Base-by-base conservation (phyloP, 2,113 vertebrate species). In the Trematocara zebra region DNA sequence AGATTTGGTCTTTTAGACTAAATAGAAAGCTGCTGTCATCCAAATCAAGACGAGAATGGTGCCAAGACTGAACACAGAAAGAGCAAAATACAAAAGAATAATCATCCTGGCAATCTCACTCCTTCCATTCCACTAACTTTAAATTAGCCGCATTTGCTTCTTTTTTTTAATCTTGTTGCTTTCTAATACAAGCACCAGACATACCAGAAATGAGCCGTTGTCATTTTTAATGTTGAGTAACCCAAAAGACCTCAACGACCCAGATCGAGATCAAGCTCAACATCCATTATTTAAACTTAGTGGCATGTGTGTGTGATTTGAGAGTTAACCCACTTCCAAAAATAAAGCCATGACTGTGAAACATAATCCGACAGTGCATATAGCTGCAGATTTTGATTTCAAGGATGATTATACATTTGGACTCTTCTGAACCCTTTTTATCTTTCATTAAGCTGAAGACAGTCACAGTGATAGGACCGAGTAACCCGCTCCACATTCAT, bases 261-360 rank as follows among this genome's bases (percentile, higher is more conserved):
- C 83, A 87, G 80, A 90, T 94, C 76, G 81, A 67, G 74, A 67
- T 85, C 51, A 57, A 80, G 80, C 81, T 81, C 12, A 9, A 67
- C 59, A 54, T 91, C 84, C 72, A 90, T 88, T 90, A 93, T 93
- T 91, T 67, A 91, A 90, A 83, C 31, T 12, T 9, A 59, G 53
- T 17, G 26, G 51, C 44, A 84, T 59, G 18, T 53, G 47, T 87
- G 40, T 88, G 81, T 54, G 80, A 90, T 85, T 49, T 40, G 51
- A 85, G 85, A 78, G 78, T 81, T 74, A 87, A 82, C 85, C 61
- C 56, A 81, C 12, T 80, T 91, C 74, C 69, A 81, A 91, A 94
- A 92, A 85, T 85, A 91, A 47, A 56, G 8, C 51, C 9, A 69
- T 31, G 35, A 80, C 14, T n/a, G 37, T 37, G 10, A 69, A 82